A percentile compares a stretch with the other conserved stretches of the same genome.
Evolutionary conservation across 1,140 invertebrate species (phyloP).

Genomic region (Brachionus calyciflorus): DNA sequence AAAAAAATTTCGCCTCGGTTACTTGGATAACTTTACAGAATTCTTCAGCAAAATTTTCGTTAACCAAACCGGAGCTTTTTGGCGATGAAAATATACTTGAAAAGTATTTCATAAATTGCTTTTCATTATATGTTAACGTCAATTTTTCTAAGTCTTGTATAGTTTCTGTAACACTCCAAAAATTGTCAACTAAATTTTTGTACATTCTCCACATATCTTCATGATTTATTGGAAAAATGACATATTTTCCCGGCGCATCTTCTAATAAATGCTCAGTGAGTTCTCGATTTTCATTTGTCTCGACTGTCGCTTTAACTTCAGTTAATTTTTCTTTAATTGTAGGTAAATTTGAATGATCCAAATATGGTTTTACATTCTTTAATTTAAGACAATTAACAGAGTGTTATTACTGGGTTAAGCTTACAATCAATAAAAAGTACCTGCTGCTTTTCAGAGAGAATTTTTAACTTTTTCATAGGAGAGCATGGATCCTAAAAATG

Average conservation of each 20-base stretch:
- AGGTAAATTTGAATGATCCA: not conserved
- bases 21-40: conserved; percentile 44
- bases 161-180: conserved; percentile 45
- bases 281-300: not conserved
- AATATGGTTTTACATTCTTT: conserved; percentile 1
- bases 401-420: not conserved
- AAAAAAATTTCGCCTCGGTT: conserved; percentile 45
- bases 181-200: conserved; percentile 43
- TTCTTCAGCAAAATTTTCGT: conserved; percentile 46
- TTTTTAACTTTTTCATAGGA: conserved; percentile 46
- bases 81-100: conserved; percentile 39
- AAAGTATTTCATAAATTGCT: conserved; percentile 47
- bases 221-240: conserved; percentile 46
- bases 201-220: conserved; percentile 47
- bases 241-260: conserved; percentile 37
- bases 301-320: not conserved
- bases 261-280: not conserved
- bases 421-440: not conserved
- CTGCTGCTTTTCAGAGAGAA: conserved; percentile 26
- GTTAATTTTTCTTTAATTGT: not conserved
- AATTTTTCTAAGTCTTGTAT: conserved; percentile 39
- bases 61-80: conserved; percentile 29
- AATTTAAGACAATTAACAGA: not conserved
- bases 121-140: conserved; percentile 5
- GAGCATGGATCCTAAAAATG: conserved; percentile 1